Evolutionary conservation across 2,888 invertebrate species (phyloP), one percentile per base, ranked within the genome.

Genomic region (Colletes collaris): DNA sequence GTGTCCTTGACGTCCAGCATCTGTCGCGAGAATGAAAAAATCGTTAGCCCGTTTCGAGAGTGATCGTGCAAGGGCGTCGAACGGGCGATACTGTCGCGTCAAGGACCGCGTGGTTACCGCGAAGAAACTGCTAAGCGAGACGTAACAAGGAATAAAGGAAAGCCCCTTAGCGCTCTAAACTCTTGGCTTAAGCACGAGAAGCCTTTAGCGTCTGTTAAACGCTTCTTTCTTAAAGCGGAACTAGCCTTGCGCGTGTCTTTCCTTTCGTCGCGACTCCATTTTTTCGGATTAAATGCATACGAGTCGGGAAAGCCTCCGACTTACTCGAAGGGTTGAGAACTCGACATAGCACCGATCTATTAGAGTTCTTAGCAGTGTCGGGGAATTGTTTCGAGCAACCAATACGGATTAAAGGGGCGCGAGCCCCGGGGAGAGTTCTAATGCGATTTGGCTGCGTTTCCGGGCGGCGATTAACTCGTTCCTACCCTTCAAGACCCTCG

Each of bases 1-100:
- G 88, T 86, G 65, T 91, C 91, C 83, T 92, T 91, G 72, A 92
- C 92, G 84, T 92, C 92, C 86, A 92, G 91, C 92, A 92, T 92
- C 92, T 92, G 88, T 62, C 75, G 83, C 77, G 72, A 85, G 79
- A 85, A 84, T 76, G 73, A 78, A 40, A 71, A 65, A 60, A 78
- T 66, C 16, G 74, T 77, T 76, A 70, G 35, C 35, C 10, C 35
- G 40, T 56, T 72, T 53, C 16, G 8, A 27, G 27, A 16, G 58
- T 46, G 40, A 55, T 71, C 68, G 16, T 66, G 64, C 60, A 49
- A 16, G 19, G 19, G 49, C 49, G 72, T 49, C 27, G 55, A 66
- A 53, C 27, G 11, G 16, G 56, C 66, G 73, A 68, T 65, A 50
- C 50, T 46, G 44, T 10, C 49, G 67, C 50, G 56, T 55, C 35